Evolutionary conservation across 1,140 invertebrate species (phyloP).

Genomic region (Atta texana): DNA sequence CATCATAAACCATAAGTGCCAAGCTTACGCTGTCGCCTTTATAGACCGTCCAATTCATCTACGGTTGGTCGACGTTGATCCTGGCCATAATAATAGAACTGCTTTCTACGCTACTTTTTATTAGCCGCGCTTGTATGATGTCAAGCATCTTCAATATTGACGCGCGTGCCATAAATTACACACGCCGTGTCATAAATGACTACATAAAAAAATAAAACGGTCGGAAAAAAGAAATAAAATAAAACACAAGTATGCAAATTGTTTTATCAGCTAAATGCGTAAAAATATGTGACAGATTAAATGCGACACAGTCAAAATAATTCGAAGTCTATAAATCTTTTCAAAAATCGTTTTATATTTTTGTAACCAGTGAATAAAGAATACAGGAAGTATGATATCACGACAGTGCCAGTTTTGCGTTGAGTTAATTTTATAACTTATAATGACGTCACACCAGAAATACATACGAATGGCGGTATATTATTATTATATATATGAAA

Average conservation of each 20-base stretch:
- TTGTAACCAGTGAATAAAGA: no score
- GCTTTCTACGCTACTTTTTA: conserved; percentile 28
- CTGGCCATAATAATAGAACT: conserved; percentile 18
- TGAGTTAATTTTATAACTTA: no score
- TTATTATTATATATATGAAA: no score
- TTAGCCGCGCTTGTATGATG: not conserved
- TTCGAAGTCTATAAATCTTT: not conserved
- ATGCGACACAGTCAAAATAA: not conserved
- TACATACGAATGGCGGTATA: no score
- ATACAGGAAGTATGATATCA: no score
- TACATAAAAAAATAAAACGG: not conserved
- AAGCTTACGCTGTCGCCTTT: conserved; percentile 16
- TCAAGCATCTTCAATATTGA: not conserved
- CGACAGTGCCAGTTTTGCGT: no score
- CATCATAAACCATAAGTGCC: conserved; percentile 49
- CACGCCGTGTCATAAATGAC: not conserved
- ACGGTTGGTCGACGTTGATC: conserved; percentile 32
- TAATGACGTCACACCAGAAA: no score
- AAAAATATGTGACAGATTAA: not conserved
- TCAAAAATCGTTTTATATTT: not conserved
- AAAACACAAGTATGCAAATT: not conserved
- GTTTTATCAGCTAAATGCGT: not conserved
- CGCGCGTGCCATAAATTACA: conserved; percentile 8
- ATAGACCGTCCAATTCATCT: conserved; percentile 29
- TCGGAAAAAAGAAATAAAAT: not conserved